Evolutionary conservation across 2,888 invertebrate species (phyloP).

Genomic region (Antitype chi): DNA sequence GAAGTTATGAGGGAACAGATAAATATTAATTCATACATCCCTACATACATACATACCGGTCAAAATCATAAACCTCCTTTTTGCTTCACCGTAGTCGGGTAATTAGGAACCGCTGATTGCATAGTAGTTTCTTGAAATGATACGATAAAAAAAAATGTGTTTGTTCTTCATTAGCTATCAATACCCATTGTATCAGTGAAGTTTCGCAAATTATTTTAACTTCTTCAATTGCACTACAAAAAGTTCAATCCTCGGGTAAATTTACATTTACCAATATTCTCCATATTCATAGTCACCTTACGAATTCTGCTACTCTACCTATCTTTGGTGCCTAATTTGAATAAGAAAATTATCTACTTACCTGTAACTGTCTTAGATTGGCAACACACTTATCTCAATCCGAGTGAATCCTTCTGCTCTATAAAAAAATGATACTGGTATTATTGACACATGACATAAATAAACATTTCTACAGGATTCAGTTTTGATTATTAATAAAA

Average conservation of each 20-base stretch:
- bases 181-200: neutral
- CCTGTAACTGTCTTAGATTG: conserved; percentile 1
- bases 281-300: neutral
- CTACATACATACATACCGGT: no score
- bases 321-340: neutral
- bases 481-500: neutral
- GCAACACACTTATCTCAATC: neutral
- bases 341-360: neutral
- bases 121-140: neutral
- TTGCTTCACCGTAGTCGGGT: no score
- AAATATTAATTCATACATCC: no score
- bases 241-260: neutral
- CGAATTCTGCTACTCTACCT: neutral
- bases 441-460: conserved; percentile 18
- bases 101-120: no score
- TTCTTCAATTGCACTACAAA: neutral
- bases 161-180: neutral
- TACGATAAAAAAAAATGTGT: neutral
- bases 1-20: no score
- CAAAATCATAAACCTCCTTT: no score
- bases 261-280: neutral
- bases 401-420: neutral
- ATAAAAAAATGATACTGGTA: neutral
- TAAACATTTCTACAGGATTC: neutral
- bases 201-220: neutral